Evolutionary conservation across 2,888 invertebrate species (phyloP).

Genomic region (Apodemia hepburni): DNA sequence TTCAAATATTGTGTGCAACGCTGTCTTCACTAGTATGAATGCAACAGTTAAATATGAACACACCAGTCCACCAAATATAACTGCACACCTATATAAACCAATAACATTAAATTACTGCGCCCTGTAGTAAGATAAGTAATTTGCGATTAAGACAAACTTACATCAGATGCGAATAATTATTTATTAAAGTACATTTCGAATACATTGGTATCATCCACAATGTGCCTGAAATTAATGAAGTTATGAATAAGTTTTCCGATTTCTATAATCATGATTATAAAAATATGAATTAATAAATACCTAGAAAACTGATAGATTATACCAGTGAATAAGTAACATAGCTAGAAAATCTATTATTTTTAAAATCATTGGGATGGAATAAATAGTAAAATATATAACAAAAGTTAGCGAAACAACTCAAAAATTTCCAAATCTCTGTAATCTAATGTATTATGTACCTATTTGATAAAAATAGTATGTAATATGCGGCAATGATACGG

Average conservation of each 20-base stretch:
- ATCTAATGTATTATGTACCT: no score
- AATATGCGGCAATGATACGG: no score
- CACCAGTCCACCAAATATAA: slow-evolving; percentile 56
- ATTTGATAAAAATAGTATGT: no score
- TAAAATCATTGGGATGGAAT: no score
- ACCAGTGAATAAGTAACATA: no score
- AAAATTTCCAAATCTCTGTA: no score
- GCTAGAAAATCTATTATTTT: no score
- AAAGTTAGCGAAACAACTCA: no score
- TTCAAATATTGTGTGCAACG: slow-evolving; percentile 66
- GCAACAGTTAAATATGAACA: slow-evolving; percentile 58
- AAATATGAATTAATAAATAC: background rate
- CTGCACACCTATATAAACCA: slow-evolving; percentile 44
- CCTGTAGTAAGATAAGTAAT: background rate
- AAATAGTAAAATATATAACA: no score
- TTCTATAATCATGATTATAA: background rate
- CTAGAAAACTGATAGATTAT: no score
- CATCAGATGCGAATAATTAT: slow-evolving; percentile 55
- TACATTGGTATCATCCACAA: slow-evolving; percentile 68
- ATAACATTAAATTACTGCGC: background rate
- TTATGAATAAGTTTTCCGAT: background rate
- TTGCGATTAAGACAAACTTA: slow-evolving; percentile 38
- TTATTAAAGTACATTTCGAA: slow-evolving; percentile 56
- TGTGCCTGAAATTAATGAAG: slow-evolving; percentile 42
- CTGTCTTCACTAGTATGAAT: slow-evolving; percentile 54